Percentiles rank a stretch among this genome's conserved stretches.
These are phyloP conservation scores for Pedionomus torquatus DNA, from an alignment of 2,113 vertebrate species.

Conservation along the genomic window DNA sequence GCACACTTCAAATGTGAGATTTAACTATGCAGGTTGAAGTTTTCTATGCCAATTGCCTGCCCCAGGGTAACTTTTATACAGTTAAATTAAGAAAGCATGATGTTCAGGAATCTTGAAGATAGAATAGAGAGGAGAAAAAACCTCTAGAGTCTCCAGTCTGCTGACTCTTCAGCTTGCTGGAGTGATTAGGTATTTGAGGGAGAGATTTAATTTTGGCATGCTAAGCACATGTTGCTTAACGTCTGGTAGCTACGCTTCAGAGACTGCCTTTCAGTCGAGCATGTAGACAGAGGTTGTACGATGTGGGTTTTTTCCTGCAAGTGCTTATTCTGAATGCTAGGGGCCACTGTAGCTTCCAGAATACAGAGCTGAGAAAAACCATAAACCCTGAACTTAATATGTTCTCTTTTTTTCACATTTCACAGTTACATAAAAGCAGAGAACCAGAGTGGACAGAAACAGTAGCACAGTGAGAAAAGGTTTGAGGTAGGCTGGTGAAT, in stretches of 20 bases:
- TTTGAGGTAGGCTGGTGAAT: not conserved
- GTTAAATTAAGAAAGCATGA: not conserved
- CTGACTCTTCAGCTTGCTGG: not conserved
- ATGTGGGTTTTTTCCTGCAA: not conserved
- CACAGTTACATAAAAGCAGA: not conserved
- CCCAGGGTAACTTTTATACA: not conserved
- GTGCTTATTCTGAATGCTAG: slow-evolving; percentile 32
- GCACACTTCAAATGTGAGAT: not conserved
- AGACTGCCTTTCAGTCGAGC: not conserved
- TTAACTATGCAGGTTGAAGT: not conserved
- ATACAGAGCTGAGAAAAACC: not conserved
- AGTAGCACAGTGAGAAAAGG: not conserved
- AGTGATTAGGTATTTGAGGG: not conserved
- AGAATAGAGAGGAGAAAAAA: not conserved
- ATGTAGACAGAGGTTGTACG: not conserved
- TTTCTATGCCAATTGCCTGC: not conserved
- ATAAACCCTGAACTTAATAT: not conserved
- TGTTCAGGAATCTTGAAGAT: not conserved
- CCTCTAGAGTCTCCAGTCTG: not conserved
- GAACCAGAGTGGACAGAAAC: not conserved
- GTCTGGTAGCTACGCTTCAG: not conserved
- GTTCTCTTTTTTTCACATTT: not conserved
- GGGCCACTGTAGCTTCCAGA: slow-evolving; percentile 50
- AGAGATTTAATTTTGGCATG: not conserved
- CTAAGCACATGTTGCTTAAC: not conserved